Conservation (phyloP, 1,140 invertebrate species). For the Pollicipes pollicipes region DNA sequence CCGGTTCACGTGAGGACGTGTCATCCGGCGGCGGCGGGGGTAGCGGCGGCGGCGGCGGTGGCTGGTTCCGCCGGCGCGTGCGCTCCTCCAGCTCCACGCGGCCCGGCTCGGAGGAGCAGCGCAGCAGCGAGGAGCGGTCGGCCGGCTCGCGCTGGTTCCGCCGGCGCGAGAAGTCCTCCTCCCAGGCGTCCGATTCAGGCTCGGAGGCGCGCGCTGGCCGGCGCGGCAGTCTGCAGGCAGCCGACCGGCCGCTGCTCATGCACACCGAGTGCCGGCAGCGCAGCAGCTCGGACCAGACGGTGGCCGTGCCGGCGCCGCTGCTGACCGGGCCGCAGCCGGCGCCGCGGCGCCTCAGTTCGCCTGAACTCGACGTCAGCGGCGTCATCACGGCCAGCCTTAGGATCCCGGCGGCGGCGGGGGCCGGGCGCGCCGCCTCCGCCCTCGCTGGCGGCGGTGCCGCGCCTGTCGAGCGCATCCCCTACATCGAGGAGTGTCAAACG, state of each 20-base stretch:
- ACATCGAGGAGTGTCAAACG: slow-evolving; percentile 38
- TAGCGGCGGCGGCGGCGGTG: slow-evolving; percentile 65
- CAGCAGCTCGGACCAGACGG: slow-evolving; percentile 16
- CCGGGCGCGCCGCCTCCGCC: slow-evolving; percentile 27
- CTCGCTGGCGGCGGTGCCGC: slow-evolving; percentile 41
- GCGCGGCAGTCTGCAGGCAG: slow-evolving; percentile 22
- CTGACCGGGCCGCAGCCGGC: background rate
- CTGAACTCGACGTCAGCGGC: slow-evolving; percentile 25
- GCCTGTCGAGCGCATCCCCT: too few species aligned
- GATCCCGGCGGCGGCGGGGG: slow-evolving; percentile 38
- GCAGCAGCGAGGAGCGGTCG: background rate
- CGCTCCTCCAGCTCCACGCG: slow-evolving; percentile 30
- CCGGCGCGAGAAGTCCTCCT: slow-evolving; percentile 23
- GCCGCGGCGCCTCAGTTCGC: slow-evolving; percentile 15
- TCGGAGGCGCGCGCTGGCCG: slow-evolving; percentile 20
- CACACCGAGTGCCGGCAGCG: slow-evolving; percentile 22
- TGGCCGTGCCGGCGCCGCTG: slow-evolving; percentile 17
- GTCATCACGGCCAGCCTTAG: slow-evolving; percentile 63
- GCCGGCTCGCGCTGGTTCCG: slow-evolving; percentile 9
- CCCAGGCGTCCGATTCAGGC: slow-evolving; percentile 25
- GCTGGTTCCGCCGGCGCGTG: slow-evolving; percentile 46
- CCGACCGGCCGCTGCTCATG: slow-evolving; percentile 24
- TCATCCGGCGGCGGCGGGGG: slow-evolving; percentile 14
- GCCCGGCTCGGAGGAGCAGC: slow-evolving; percentile 22
- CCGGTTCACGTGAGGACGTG: slow-evolving; percentile 2